These are phyloP conservation scores for Solenopsis fugax DNA, from an alignment of 1,140 invertebrate genomes.

Conservation along the genomic window DNA sequence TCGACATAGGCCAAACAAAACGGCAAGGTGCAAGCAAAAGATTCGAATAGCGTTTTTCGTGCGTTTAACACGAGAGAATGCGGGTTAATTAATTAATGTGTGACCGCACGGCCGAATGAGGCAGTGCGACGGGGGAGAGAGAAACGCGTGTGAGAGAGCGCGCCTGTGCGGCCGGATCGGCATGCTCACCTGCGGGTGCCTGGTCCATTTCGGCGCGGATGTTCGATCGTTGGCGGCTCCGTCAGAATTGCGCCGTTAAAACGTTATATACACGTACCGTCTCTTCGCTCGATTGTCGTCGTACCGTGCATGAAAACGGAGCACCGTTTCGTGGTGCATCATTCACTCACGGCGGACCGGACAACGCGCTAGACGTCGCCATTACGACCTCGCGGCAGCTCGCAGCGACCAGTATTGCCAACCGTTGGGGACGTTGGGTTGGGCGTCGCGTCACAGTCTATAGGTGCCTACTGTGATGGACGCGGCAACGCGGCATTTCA, in stretches of 20 bases:
- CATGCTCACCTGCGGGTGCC: constrained; percentile 78
- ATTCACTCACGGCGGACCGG: constrained; percentile 64
- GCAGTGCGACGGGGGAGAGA: background rate
- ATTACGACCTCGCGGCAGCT: constrained; percentile 59
- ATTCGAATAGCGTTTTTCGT: background rate
- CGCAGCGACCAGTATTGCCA: constrained; percentile 51
- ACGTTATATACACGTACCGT: constrained; percentile 43
- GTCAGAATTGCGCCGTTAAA: constrained; percentile 12
- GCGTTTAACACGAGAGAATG: constrained; percentile 51
- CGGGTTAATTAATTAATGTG: constrained; percentile 39
- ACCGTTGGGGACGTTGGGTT: no score
- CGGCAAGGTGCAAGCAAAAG: background rate
- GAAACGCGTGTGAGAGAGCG: constrained; percentile 40
- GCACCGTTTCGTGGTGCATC: constrained; percentile 57
- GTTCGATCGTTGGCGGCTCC: constrained; percentile 21
- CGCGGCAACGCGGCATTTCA: no score
- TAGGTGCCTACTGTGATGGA: no score
- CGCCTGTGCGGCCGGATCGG: constrained; percentile 50
- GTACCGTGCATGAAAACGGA: constrained; percentile 40
- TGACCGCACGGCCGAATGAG: background rate
- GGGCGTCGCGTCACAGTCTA: background rate
- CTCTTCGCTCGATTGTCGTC: constrained; percentile 42
- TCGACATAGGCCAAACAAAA: constrained; percentile 50
- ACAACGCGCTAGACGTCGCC: constrained; percentile 76
- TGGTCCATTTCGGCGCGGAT: constrained; percentile 77